A percentile compares a stretch with the other conserved stretches of the same genome.
Evolutionary conservation across 2,113 vertebrate species (phyloP).

Genomic region (Eurystomus gularis): DNA sequence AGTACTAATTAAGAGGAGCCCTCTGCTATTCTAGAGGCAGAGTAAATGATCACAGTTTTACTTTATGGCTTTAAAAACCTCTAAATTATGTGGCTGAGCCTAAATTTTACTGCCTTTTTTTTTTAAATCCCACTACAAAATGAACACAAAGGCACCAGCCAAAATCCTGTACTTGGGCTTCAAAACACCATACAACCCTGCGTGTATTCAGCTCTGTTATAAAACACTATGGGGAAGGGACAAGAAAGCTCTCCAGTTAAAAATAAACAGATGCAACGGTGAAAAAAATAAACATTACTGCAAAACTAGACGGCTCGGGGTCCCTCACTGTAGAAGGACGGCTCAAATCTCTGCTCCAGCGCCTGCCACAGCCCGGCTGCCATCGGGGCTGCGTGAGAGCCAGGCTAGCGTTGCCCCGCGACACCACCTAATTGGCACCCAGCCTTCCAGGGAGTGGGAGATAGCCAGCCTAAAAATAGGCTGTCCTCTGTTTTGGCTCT

Average conservation of each 20-base stretch:
- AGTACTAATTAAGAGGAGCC: not conserved
- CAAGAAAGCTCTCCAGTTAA: not conserved
- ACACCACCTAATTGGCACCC: conserved; percentile 35
- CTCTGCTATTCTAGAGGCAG: not conserved
- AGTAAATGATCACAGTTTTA: not conserved
- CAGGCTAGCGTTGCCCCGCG: not conserved
- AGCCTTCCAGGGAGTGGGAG: conserved; percentile 57
- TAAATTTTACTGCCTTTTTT: not conserved
- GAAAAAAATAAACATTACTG: not conserved
- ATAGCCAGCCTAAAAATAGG: conserved; percentile 61
- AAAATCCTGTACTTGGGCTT: not conserved
- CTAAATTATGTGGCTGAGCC: not conserved
- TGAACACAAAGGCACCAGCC: not conserved
- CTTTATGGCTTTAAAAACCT: not conserved
- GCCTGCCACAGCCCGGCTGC: not conserved
- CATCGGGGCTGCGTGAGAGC: accelerated
- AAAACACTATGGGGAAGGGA: not conserved
- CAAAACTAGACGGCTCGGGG: not conserved
- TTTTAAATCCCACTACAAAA: not conserved
- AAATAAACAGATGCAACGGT: not conserved
- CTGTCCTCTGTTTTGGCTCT: conserved; percentile 14
- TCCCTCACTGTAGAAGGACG: not conserved
- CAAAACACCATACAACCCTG: accelerated
- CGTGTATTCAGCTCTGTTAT: accelerated
- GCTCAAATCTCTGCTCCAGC: not conserved